These are phyloP conservation scores for Caenorhabditis remanei DNA, from an alignment of 1,140 invertebrate genomes.

Conservation along the genomic window DNA sequence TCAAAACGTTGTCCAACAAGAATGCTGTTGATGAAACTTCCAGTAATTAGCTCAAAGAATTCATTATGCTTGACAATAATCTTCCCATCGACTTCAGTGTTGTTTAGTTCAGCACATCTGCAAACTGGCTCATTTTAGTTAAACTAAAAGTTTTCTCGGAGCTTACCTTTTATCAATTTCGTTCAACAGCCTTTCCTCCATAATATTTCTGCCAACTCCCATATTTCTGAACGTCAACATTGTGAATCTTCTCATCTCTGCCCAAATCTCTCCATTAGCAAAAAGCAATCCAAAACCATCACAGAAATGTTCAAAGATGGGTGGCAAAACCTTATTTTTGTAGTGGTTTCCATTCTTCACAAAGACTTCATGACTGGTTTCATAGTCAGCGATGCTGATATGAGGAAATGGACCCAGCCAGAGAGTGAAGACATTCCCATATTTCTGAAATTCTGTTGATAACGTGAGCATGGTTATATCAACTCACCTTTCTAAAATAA, in stretches of 20 bases:
- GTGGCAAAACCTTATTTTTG: not conserved
- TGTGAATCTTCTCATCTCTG: conserved; percentile 64
- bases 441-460: not conserved
- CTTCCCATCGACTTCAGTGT: not conserved
- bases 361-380: conserved; percentile 35
- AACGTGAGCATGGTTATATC: not conserved
- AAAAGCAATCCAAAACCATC: conserved; percentile 54
- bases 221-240: conserved; percentile 61
- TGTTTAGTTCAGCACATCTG: not conserved
- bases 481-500: conserved; percentile 16
- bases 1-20: conserved; percentile 58
- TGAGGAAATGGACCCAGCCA: conserved; percentile 55
- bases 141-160: not conserved
- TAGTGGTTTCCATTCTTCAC: conserved; percentile 36
- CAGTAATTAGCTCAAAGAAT: conserved; percentile 46
- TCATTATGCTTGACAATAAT: not conserved
- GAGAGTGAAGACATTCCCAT: conserved; percentile 49
- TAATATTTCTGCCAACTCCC: conserved; percentile 62
- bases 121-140: not conserved
- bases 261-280: conserved; percentile 58
- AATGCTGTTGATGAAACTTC: conserved; percentile 61
- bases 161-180: conserved; percentile 49
- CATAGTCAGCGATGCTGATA: conserved; percentile 13
- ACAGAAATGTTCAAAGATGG: not conserved
- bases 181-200: conserved; percentile 62